Evolutionary conservation across 2,113 vertebrate species (phyloP).

Genomic region (Lota lota): DNA sequence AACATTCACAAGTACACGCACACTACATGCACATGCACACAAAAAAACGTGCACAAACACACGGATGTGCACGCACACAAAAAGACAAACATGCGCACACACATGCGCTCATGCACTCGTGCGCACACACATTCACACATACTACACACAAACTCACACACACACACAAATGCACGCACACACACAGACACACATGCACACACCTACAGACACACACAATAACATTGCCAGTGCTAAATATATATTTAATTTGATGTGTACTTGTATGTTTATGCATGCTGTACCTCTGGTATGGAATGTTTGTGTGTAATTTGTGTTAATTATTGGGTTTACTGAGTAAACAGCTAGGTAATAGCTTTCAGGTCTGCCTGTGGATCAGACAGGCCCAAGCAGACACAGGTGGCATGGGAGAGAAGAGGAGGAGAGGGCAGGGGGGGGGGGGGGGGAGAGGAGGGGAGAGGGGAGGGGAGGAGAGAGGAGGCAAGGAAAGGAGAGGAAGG

Average conservation of each 20-base stretch:
- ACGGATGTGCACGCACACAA: not conserved
- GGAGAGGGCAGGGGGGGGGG: no score
- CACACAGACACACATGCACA: not conserved
- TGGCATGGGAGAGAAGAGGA: slow-evolving; percentile 25
- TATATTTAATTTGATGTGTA: slow-evolving; percentile 14
- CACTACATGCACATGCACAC: slow-evolving; percentile 7
- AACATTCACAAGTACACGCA: slow-evolving; percentile 4
- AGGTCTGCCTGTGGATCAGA: slow-evolving; percentile 39
- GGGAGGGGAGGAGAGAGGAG: slow-evolving; percentile 3
- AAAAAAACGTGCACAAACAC: slow-evolving; percentile 9
- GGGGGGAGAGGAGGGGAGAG: not conserved
- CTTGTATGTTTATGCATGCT: slow-evolving; percentile 27
- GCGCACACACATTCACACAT: not conserved
- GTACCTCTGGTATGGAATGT: slow-evolving; percentile 43
- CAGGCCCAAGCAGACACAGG: slow-evolving; percentile 41
- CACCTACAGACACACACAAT: slow-evolving; percentile 6
- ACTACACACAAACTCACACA: not conserved
- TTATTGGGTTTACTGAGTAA: slow-evolving; percentile 52
- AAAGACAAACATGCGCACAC: not conserved
- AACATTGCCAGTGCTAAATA: slow-evolving; percentile 7
- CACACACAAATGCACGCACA: not conserved
- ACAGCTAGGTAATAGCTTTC: slow-evolving; percentile 46
- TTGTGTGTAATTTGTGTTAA: slow-evolving; percentile 58
- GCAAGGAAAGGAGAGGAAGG: not conserved
- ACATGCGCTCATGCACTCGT: no score